Base-by-base conservation (phyloP, 2,888 invertebrate species). In the Nesidiocoris tenuis region DNA sequence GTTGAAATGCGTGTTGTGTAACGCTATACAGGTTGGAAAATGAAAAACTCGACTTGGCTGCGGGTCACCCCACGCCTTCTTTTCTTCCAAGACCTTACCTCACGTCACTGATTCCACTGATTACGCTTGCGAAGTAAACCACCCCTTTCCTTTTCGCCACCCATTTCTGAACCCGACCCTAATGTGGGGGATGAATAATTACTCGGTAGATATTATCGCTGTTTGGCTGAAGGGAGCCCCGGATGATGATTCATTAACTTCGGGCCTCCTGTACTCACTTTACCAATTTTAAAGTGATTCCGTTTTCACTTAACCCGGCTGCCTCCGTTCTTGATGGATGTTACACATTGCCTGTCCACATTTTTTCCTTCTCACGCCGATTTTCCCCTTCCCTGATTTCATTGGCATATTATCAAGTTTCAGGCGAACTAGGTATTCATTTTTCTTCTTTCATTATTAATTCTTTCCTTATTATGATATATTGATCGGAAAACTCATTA, bases 161-260 rank as follows among this genome's bases (percentile, higher is more conserved):
- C 39, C 39, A 3, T 39, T 39, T 39, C 39, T 12, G 5, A 39
- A 39, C 39, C 39, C 39, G 3, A 12, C 39, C 12, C 39, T 39
- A 39, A 39, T 39, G 39, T 39, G 3, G 39, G 39, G 3, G 39
- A 39, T 39, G 39, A 39, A 39, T 39, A 39, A 39, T 39, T 39
- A 39, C 39, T 3, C 12, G 12, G 39, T 7, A 39, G 39, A 39
- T 39, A 39, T 39, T 39, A 39, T 39, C 39, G 39, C 39, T 39
- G 39, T 39, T 39, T 12, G 39, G 39, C 39, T 39, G 39, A 39
- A 39, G 39, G 39, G 39, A 39, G 39, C 39, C 39, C n/a, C 39
- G 39, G 39, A 39, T 18, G 67, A 55, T 67, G 67, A 67, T 67
- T 67, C 55, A 67, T 67, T 56, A 56, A 16, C 19, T 54, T 12